Evolutionary conservation across 1,140 invertebrate genomes (phyloP).

Genomic region (Drosophila pseudoobscura): DNA sequence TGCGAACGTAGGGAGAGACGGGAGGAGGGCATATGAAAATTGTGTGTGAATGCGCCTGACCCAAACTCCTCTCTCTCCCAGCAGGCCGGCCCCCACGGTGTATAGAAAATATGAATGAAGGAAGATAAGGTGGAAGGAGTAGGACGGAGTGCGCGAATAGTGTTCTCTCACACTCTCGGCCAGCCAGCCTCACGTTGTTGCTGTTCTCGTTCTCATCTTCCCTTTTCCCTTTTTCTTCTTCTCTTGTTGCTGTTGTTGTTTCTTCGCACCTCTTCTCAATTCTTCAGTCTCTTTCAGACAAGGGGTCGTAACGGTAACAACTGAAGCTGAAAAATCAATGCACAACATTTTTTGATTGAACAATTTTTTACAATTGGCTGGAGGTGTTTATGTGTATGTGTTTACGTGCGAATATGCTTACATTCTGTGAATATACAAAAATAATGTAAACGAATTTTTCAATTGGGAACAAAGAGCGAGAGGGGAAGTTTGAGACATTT

Average conservation of each 20-base stretch:
- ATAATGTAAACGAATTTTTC: slow-evolving; percentile 15
- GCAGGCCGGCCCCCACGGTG: slow-evolving; percentile 48
- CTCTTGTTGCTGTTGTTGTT: slow-evolving; percentile 20
- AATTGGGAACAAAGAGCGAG: background rate
- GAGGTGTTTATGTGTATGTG: slow-evolving; percentile 3
- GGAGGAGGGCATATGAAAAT: slow-evolving; percentile 17
- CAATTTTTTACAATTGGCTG: slow-evolving; percentile 43
- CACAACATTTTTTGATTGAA: slow-evolving; percentile 36
- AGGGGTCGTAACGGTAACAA: background rate
- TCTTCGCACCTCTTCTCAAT: slow-evolving; percentile 18
- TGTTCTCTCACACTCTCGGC: slow-evolving; percentile 26
- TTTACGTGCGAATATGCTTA: slow-evolving; percentile 8
- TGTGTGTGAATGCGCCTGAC: slow-evolving; percentile 67
- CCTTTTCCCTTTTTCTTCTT: no score
- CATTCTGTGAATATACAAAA: slow-evolving; percentile 8
- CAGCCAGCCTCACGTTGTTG: background rate
- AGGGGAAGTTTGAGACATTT: background rate
- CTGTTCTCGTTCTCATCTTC: slow-evolving; percentile 2
- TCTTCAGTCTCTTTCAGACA: background rate
- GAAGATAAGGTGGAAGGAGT: slow-evolving; percentile 30
- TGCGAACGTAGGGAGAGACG: slow-evolving; percentile 26
- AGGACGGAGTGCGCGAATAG: slow-evolving; percentile 32
- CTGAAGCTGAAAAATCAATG: slow-evolving; percentile 65
- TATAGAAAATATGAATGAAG: slow-evolving; percentile 81
- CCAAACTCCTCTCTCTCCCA: slow-evolving; percentile 53